phyloP scores from a whole-genome alignment of 2,797 vertebrate genomes.

The Danionella dracula region DNA sequence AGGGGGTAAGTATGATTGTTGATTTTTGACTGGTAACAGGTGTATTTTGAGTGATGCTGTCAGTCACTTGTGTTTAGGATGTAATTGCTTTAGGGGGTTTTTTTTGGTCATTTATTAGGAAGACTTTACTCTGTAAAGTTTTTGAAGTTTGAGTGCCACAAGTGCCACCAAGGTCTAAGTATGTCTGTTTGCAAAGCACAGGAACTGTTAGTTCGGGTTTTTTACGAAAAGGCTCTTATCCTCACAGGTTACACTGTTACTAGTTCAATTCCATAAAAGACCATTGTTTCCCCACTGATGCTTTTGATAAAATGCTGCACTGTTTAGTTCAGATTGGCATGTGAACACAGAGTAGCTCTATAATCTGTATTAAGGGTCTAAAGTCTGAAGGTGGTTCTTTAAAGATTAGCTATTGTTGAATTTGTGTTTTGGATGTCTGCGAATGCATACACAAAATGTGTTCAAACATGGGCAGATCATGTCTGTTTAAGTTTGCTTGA shows the following conservation, averaged over 20 bases:
- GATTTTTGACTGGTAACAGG: constrained; percentile 12
- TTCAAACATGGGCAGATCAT: neutral
- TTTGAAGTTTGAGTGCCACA: no score
- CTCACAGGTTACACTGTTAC: neutral
- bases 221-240: constrained; percentile 5
- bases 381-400: constrained; percentile 1
- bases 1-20: constrained; percentile 23
- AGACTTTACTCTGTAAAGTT: no score
- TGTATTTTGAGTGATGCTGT: neutral
- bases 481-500: neutral
- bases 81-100: neutral
- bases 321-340: constrained; percentile 10
- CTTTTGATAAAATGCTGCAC: no score
- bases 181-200: no score
- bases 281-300: no score
- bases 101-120: no score
- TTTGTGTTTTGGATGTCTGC: neutral
- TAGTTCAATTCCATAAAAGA: no score
- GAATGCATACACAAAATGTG: no score
- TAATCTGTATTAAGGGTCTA: constrained; percentile 28
- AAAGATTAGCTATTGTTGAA: neutral
- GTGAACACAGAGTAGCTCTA: neutral
- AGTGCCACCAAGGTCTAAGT: neutral
- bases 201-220: neutral
- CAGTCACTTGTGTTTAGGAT: neutral